phyloP scores from a whole-genome alignment of 2,113 vertebrate genomes.

The Petrocephalus microphthalmus region DNA sequence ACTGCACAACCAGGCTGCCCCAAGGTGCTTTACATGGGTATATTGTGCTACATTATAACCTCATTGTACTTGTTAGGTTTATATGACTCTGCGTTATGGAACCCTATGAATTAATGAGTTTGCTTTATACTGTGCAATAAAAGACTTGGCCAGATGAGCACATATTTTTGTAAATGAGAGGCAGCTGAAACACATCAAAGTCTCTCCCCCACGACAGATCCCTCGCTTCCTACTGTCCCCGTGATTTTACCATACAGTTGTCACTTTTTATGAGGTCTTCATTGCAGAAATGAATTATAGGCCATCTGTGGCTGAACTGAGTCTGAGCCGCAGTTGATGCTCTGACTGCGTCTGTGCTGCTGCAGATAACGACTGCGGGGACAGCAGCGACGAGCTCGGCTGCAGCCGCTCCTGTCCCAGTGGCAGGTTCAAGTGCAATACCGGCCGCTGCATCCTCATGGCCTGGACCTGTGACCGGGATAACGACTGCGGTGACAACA shows the following conservation, averaged over 20 bases:
- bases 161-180: not conserved
- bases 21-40: no score
- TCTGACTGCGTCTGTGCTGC: not conserved
- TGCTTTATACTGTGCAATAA: not conserved
- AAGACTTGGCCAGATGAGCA: not conserved
- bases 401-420: slow-evolving; percentile 94
- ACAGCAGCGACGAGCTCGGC: slow-evolving; percentile 89
- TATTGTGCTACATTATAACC: no score
- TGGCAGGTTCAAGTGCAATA: slow-evolving; percentile 96
- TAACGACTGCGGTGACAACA: slow-evolving; percentile 93
- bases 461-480: slow-evolving; percentile 94
- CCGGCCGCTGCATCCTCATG: slow-evolving; percentile 89
- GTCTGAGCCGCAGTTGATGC: not conserved
- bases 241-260: not conserved
- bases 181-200: not conserved
- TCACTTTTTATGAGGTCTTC: not conserved
- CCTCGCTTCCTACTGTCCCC: not conserved
- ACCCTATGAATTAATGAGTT: not conserved
- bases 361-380: slow-evolving; percentile 88
- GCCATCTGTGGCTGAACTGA: not conserved
- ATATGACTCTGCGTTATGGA: no score
- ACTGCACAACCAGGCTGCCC: no score
- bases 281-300: not conserved
- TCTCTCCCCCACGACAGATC: not conserved
- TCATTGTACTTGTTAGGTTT: no score